phyloP scores from a whole-genome alignment of 2,113 vertebrate species.

The Haplochromis vanheusdeni region DNA sequence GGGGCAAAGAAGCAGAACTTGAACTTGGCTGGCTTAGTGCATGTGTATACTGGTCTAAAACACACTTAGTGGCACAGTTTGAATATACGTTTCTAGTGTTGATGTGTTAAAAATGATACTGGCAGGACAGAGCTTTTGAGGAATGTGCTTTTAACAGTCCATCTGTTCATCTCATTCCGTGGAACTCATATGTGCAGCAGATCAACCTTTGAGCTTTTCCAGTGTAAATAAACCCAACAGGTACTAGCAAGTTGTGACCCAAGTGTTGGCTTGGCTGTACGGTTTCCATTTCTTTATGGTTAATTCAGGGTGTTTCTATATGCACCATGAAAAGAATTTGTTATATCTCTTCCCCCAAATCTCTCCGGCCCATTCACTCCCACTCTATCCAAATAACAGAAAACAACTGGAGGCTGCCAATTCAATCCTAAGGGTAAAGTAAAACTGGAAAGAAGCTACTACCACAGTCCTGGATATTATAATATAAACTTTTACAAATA shows the following conservation, averaged over 20 bases:
- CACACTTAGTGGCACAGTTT: neutral
- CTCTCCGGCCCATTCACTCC: neutral
- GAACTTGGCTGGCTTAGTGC: neutral
- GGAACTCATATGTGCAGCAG: neutral
- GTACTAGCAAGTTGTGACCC: neutral
- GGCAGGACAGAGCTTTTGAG: neutral
- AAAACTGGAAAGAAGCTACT: neutral
- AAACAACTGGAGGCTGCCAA: neutral
- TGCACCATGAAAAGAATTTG: neutral
- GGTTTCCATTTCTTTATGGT: neutral
- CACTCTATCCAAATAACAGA: neutral
- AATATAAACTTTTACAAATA: neutral
- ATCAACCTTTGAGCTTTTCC: constrained; percentile 3
- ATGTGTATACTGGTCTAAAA: neutral
- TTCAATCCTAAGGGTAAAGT: neutral
- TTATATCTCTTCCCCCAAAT: neutral
- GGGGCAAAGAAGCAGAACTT: neutral
- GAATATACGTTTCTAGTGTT: neutral
- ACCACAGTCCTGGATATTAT: neutral
- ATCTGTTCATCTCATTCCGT: constrained; percentile 51
- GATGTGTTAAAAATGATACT: neutral
- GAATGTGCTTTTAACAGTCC: constrained; percentile 30
- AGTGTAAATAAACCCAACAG: neutral
- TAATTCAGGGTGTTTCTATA: neutral
- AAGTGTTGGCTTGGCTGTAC: neutral